phyloP scores from a whole-genome alignment of 1,140 invertebrate genomes.

The Sycophaga agraensis region DNA sequence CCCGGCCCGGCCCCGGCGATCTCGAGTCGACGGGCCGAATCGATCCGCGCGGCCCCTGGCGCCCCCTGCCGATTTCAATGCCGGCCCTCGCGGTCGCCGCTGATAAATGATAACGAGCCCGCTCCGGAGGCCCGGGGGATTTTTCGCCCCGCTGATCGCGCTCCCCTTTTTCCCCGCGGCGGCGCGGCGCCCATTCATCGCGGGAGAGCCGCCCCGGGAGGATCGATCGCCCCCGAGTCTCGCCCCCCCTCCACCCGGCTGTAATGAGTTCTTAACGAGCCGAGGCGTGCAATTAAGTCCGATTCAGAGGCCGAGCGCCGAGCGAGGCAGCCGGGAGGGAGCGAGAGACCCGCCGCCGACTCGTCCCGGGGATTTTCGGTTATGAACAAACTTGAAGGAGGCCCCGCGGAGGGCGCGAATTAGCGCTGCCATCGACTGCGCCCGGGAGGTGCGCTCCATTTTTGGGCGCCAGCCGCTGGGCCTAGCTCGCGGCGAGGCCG shows the following conservation, averaged over 20 bases:
- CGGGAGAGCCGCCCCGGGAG: no score
- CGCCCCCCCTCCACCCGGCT: background rate
- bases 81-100: background rate
- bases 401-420: background rate
- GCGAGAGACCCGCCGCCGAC: no score
- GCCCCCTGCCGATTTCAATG: no score
- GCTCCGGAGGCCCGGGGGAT: slow-evolving; percentile 9
- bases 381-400: slow-evolving; percentile 16
- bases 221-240: background rate
- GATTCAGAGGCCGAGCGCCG: no score
- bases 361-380: slow-evolving; percentile 21
- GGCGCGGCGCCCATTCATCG: background rate
- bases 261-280: slow-evolving; percentile 29
- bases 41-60: no score
- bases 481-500: no score
- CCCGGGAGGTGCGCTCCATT: no score
- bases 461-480: no score
- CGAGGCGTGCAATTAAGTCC: slow-evolving; percentile 15
- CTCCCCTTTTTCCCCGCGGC: background rate
- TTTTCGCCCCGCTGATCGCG: slow-evolving; percentile 23
- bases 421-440: background rate
- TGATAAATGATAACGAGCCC: slow-evolving; percentile 27
- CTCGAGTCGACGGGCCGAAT: no score
- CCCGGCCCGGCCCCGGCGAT: no score
- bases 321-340: no score